Evolutionary conservation across 2,113 vertebrate species (phyloP).

Genomic region (Phocoena phocoena): DNA sequence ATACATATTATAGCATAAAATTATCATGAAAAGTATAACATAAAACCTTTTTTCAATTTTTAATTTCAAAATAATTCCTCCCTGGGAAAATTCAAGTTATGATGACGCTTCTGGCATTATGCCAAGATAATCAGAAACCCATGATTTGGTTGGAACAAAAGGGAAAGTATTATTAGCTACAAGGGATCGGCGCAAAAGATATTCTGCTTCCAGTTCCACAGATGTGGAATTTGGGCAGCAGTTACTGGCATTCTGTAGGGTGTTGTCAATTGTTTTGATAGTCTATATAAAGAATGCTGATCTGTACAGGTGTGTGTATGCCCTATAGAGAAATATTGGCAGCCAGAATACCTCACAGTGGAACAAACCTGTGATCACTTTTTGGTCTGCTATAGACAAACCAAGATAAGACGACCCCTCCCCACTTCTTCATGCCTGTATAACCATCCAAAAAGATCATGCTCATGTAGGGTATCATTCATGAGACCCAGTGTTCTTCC

Average conservation of each 20-base stretch:
- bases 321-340: background rate
- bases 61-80: background rate
- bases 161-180: background rate
- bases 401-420: background rate
- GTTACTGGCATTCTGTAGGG: background rate
- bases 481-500: background rate
- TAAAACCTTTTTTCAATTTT: background rate
- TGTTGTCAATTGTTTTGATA: background rate
- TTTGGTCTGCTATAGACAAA: background rate
- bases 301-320: background rate
- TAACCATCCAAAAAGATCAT: constrained; percentile 42
- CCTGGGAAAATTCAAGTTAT: background rate
- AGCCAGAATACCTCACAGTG: background rate
- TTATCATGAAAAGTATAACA: background rate
- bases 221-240: background rate
- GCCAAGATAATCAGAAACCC: background rate
- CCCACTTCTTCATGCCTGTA: constrained; percentile 27
- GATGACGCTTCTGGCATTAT: background rate
- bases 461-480: background rate
- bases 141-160: background rate
- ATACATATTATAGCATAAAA: background rate
- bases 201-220: background rate
- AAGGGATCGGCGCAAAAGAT: background rate
- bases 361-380: background rate
- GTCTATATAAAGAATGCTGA: background rate